A percentile compares a stretch with the other conserved stretches of the same genome.
These are phyloP conservation scores for Jacana jacana DNA, from an alignment of 2,113 vertebrate genomes.

Conservation along the genomic window DNA sequence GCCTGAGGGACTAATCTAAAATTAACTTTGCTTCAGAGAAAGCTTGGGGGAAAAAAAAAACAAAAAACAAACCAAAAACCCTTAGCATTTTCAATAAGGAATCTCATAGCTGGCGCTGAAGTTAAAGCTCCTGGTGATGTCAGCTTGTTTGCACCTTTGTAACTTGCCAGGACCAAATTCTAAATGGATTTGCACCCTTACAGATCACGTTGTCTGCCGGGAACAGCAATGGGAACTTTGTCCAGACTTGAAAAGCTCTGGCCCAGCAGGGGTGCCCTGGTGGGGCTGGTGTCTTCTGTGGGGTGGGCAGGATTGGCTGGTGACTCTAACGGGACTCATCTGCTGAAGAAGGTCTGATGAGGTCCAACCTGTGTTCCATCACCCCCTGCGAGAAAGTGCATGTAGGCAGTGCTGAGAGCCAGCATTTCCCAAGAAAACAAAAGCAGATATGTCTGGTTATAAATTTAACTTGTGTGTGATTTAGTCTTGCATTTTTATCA, in stretches of 20 bases:
- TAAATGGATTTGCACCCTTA: constrained; percentile 37
- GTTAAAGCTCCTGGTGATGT: constrained; percentile 51
- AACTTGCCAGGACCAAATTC: constrained; percentile 55
- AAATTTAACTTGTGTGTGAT: neutral
- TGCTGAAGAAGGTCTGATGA: neutral
- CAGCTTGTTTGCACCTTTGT: constrained; percentile 61
- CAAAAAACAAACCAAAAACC: constrained; percentile 61
- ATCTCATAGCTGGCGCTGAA: constrained; percentile 34
- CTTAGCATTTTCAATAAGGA: constrained; percentile 49
- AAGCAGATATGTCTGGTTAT: constrained; percentile 21
- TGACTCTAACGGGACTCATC: neutral
- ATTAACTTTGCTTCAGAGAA: constrained; percentile 64
- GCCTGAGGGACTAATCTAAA: constrained; percentile 65
- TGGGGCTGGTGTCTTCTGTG: neutral
- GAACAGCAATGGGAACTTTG: neutral
- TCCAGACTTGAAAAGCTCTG: neutral
- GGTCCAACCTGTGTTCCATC: neutral
- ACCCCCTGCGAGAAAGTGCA: neutral
- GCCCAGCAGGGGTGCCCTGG: neutral
- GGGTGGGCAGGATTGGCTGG: neutral
- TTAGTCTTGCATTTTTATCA: neutral
- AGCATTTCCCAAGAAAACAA: neutral
- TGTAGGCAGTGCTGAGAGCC: neutral
- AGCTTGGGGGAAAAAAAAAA: constrained; percentile 16
- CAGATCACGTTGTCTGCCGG: neutral